Base-by-base conservation (phyloP, 2,113 vertebrate species). In the Columba janthina region DNA sequence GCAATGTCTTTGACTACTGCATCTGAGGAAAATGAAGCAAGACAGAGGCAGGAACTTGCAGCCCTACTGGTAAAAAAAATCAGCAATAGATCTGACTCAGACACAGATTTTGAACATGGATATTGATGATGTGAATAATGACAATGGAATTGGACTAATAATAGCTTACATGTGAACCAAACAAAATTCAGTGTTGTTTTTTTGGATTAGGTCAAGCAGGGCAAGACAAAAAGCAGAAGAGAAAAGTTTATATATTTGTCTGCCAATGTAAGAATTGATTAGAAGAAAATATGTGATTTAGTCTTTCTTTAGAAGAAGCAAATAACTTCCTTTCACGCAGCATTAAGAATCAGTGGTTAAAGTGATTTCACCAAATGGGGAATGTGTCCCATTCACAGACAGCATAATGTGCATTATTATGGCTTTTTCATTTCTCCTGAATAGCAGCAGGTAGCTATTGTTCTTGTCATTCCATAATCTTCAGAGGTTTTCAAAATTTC, bases 311-410 rank as follows among this genome's bases (percentile, higher is more conserved):
- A 64, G 85, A 92, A 75, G 36, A 5, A 88, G 62, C 60, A 95
- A 93, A 77, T 86, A 94, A 51, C 40, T 92, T 88, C 7, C 12
- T 93, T 91, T 77, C 38, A 88, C 1, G 10, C 9, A 74, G 64
- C 46, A 84, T 90, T 88, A 92, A 83, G 79, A 93, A 90, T 83
- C 80, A 90, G 48, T 90, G 53, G 51, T 81, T 83, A 90, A 92
- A 88, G 46, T 53, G 67, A 77, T 86, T 93, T 96, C 71, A 70
- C 46, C 67, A 93, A 94, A 90, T 29, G 22, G 22, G 50, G 40
- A 85, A 77, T 32, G 17, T 62, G 26, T 77, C 76, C 56, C 42
- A 74, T 88, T 94, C 75, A 83, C 58, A 93, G 71, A 50, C 29
- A 93, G 31, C 20, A 86, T 88, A 67, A 92, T 74, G 42, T 86